A percentile compares a stretch with the other conserved stretches of the same genome.
phyloP scores from a whole-genome alignment of 2,888 invertebrate genomes.

The Coelopa pilipes region DNA sequence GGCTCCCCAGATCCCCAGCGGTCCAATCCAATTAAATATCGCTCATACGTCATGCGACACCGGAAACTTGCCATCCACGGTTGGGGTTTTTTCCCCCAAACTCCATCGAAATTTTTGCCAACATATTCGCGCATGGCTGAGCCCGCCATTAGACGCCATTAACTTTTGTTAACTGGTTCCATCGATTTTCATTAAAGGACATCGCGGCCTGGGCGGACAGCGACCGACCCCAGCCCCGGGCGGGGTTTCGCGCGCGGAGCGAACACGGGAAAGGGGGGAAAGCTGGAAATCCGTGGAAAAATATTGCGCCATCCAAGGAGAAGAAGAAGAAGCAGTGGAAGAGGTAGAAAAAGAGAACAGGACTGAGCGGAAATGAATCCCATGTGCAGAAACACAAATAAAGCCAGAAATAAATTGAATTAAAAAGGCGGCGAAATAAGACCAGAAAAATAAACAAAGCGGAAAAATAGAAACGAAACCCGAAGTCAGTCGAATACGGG shows the following conservation, averaged over 20 bases:
- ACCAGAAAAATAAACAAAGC: no score
- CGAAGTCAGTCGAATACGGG: background rate
- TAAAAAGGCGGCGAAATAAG: conserved; percentile 51
- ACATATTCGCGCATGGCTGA: background rate
- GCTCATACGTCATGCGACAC: no score
- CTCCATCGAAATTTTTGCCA: no score
- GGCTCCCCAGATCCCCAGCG: no score
- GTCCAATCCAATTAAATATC: no score
- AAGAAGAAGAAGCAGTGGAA: no score
- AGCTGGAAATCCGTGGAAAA: conserved; percentile 21
- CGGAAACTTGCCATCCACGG: no score
- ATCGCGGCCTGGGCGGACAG: no score
- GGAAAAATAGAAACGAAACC: no score
- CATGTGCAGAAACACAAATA: conserved; percentile 66
- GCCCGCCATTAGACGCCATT: conserved; percentile 58
- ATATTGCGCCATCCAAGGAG: conserved; percentile 8
- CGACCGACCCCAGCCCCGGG: background rate
- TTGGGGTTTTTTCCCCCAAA: no score
- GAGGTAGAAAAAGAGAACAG: background rate
- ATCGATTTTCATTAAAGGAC: conserved; percentile 64
- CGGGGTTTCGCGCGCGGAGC: conserved; percentile 35
- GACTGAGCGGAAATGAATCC: conserved; percentile 61
- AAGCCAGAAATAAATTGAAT: conserved; percentile 67
- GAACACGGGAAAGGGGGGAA: conserved; percentile 26
- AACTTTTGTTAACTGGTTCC: conserved; percentile 64